These are phyloP conservation scores for Eospalax fontanierii DNA, from an alignment of 2,797 vertebrate genomes.

Conservation along the genomic window DNA sequence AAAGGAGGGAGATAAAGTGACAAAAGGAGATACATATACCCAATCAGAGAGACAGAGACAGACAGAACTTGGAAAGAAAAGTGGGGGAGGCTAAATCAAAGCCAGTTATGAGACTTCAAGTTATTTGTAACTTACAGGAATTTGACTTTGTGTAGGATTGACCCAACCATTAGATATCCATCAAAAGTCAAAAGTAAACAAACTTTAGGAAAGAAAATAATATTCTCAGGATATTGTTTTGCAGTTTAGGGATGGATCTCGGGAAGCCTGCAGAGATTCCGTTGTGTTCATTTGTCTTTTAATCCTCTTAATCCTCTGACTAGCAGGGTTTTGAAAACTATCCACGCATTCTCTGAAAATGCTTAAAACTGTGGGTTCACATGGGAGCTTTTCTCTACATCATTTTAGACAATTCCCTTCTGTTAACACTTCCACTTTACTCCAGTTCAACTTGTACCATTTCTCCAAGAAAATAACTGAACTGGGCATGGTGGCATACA, in stretches of 20 bases:
- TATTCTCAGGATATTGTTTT: neutral
- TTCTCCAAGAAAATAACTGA: neutral
- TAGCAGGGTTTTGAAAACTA: neutral
- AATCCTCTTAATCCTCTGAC: neutral
- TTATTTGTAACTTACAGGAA: constrained; percentile 25
- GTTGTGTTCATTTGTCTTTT: neutral
- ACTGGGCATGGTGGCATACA: no score
- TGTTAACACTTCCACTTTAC: neutral
- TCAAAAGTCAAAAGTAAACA: constrained; percentile 54
- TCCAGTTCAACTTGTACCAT: neutral
- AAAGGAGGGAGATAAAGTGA: neutral
- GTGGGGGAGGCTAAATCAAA: neutral
- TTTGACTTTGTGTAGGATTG: neutral
- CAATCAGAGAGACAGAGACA: no score
- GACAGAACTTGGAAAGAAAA: neutral
- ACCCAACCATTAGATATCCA: neutral
- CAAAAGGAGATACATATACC: neutral
- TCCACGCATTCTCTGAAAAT: neutral
- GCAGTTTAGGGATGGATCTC: neutral
- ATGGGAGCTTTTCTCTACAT: neutral
- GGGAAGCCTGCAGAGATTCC: neutral
- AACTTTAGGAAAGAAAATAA: neutral
- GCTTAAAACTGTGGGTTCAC: neutral
- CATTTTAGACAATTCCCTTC: neutral
- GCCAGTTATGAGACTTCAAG: neutral